These are phyloP conservation scores for Poeciliopsis retropinna DNA, from an alignment of 2,113 vertebrate species.

Conservation along the genomic window DNA sequence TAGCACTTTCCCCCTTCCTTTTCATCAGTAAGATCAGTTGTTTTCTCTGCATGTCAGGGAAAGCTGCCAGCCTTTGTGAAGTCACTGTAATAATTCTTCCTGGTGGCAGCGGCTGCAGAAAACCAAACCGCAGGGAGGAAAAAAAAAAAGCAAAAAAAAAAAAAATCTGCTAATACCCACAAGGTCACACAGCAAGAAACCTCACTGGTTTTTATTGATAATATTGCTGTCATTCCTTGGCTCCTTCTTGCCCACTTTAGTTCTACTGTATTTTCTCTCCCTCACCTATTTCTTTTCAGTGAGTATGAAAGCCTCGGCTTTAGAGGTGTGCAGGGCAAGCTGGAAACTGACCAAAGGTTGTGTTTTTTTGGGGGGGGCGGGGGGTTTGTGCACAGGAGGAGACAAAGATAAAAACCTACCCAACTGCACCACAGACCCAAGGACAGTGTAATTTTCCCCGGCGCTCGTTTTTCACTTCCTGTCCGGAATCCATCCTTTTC, in stretches of 20 bases:
- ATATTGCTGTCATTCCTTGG: slow-evolving; percentile 33
- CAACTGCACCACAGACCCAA: slow-evolving; percentile 37
- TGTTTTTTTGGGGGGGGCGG: too few species aligned
- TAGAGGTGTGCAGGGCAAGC: slow-evolving; percentile 21
- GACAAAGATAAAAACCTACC: slow-evolving; percentile 53
- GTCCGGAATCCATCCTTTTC: slow-evolving; percentile 33
- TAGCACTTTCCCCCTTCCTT: slow-evolving; percentile 17
- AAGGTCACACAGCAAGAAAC: slow-evolving; percentile 1
- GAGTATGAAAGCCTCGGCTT: slow-evolving; percentile 22
- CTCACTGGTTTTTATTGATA: slow-evolving; percentile 56
- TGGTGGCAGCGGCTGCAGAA: slow-evolving; percentile 47
- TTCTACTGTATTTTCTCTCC: slow-evolving; percentile 28
- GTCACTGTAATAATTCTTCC: slow-evolving; percentile 62
- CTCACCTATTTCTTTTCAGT: slow-evolving; percentile 13
- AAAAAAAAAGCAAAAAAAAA: background rate
- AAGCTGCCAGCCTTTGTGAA: slow-evolving; percentile 55
- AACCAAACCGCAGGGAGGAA: slow-evolving; percentile 39
- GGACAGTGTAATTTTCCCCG: slow-evolving; percentile 44
- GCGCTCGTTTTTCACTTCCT: slow-evolving; percentile 8
- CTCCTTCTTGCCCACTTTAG: slow-evolving; percentile 20
- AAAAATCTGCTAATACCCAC: slow-evolving; percentile 52
- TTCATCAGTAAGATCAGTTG: background rate
- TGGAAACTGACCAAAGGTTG: slow-evolving; percentile 45
- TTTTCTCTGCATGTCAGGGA: slow-evolving; percentile 46
- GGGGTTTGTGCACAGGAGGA: slow-evolving; percentile 21